Conservation (phyloP, 2,113 vertebrate genomes). For the Nestor notabilis region DNA sequence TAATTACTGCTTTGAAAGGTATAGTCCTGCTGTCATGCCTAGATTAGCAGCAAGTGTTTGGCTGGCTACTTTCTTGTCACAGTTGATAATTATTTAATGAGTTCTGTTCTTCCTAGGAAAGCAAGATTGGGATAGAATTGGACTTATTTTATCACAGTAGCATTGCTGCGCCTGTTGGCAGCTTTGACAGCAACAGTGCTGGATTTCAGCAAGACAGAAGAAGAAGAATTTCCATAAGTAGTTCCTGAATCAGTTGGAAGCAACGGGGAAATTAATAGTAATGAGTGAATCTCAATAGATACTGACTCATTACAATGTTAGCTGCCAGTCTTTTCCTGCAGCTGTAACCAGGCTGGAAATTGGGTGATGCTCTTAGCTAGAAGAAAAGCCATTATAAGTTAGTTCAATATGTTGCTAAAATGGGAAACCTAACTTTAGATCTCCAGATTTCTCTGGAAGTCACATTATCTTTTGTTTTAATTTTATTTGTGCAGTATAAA, state of each 20-base stretch:
- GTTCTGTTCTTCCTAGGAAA: conserved; percentile 66
- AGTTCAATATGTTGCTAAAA: not conserved
- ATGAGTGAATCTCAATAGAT: conserved; percentile 62
- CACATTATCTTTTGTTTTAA: not conserved
- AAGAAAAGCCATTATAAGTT: not conserved
- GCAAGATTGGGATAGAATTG: conserved; percentile 61
- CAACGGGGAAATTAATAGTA: conserved; percentile 24
- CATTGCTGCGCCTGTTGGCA: conserved; percentile 36
- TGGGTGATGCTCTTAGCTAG: conserved; percentile 19
- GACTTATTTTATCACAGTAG: conserved; percentile 58
- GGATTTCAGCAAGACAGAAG: conserved; percentile 60
- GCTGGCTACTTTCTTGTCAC: conserved; percentile 64
- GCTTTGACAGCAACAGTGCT: conserved; percentile 23
- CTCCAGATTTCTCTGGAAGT: not conserved
- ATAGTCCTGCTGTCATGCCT: conserved; percentile 64
- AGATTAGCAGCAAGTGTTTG: conserved; percentile 67
- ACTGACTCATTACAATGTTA: conserved; percentile 38
- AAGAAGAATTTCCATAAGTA: conserved; percentile 72
- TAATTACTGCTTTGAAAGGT: conserved; percentile 66
- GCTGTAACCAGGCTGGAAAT: conserved; percentile 27
- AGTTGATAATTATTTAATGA: conserved; percentile 67
- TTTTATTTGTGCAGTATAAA: not conserved
- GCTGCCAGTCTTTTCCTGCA: conserved; percentile 46
- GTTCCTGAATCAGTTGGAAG: conserved; percentile 22
- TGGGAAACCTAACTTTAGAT: not conserved